Percentiles rank a stretch among this genome's conserved stretches.
Conservation (phyloP, 2,797 vertebrate species). For the Brotula barbata region DNA sequence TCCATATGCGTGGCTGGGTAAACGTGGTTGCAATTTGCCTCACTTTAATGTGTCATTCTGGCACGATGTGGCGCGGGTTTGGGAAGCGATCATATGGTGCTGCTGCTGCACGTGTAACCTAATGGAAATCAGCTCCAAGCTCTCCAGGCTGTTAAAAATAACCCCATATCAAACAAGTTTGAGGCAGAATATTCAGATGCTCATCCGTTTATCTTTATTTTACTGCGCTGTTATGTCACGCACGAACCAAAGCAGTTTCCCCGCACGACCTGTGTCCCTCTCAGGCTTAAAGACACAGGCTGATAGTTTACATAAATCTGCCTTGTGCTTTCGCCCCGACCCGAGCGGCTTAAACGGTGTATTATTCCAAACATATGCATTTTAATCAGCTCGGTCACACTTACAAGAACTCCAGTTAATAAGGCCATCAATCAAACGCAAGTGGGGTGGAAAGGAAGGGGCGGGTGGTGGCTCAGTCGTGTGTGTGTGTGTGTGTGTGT, state of each 20-base stretch:
- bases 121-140: conserved; percentile 45
- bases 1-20: conserved; percentile 52
- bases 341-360: conserved; percentile 90
- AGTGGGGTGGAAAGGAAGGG: conserved; percentile 53
- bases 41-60: conserved; percentile 66
- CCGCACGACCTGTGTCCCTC: conserved; percentile 52
- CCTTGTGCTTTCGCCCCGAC: conserved; percentile 64
- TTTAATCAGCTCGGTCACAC: conserved; percentile 99
- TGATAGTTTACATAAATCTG: conserved; percentile 82
- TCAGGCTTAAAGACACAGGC: conserved; percentile 66
- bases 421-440: conserved; percentile 97
- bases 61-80: conserved; percentile 49
- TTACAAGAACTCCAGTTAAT: conserved; percentile 99
- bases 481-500: no score
- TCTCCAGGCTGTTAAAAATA: conserved; percentile 36
- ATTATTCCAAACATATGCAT: conserved; percentile 99
- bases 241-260: conserved; percentile 49
- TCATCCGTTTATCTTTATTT: conserved; percentile 54
- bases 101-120: conserved; percentile 43
- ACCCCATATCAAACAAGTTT: conserved; percentile 29
- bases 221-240: conserved; percentile 54
- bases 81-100: conserved; percentile 39
- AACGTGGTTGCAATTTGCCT: conserved; percentile 61
- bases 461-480: neutral
- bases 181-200: conserved; percentile 29